Percentiles rank a stretch among this genome's conserved stretches.
Conservation (phyloP, 2,888 invertebrate species). For the Hartigia nigra region DNA sequence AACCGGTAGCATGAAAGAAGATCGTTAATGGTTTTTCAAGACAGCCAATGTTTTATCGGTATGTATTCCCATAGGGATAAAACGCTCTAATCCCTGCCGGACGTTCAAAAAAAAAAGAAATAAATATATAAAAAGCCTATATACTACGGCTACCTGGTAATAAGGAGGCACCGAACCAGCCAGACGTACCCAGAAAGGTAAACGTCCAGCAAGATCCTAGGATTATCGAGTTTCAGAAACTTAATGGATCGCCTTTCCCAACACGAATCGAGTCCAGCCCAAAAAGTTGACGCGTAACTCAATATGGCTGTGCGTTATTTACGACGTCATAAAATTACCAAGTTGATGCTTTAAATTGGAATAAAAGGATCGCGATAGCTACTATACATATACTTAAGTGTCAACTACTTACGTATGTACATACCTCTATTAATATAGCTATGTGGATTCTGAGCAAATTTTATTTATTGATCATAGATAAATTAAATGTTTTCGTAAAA, state of each 20-base stretch:
- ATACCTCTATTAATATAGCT: neutral
- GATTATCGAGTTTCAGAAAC: conserved; percentile 1
- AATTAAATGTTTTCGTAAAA: neutral
- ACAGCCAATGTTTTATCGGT: neutral
- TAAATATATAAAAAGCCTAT: neutral
- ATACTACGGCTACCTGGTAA: neutral
- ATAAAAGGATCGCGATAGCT: conserved; percentile 53
- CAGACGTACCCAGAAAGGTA: neutral
- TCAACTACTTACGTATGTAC: neutral
- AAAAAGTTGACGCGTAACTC: conserved; percentile 58
- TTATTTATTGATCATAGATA: neutral
- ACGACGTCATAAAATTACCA: conserved; percentile 64
- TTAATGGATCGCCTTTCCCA: neutral
- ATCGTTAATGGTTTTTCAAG: neutral
- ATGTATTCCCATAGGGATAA: neutral
- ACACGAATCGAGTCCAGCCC: neutral
- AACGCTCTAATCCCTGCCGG: neutral
- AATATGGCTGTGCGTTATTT: conserved; percentile 59
- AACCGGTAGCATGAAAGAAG: neutral
- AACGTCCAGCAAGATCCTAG: neutral
- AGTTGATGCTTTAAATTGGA: conserved; percentile 60
- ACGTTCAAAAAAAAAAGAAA: neutral
- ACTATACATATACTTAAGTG: neutral
- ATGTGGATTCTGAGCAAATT: neutral
- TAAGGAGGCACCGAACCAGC: neutral